Conservation (phyloP, 2,113 vertebrate species). For the Acanthochromis polyacanthus region DNA sequence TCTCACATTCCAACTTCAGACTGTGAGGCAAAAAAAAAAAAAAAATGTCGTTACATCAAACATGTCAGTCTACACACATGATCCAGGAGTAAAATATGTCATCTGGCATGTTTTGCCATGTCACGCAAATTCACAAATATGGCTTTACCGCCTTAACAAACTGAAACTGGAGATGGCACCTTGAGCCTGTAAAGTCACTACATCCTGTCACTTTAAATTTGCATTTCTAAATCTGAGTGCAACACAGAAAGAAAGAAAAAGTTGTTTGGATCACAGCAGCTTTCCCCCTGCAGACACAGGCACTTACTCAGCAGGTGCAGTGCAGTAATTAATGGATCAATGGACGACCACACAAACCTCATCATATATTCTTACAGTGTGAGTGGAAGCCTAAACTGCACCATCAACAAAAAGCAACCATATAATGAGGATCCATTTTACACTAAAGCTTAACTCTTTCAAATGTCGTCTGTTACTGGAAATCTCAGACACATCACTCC, state of each 20-base stretch:
- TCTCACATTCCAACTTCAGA: slow-evolving; percentile 97
- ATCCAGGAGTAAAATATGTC: background rate
- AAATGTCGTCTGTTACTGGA: slow-evolving; percentile 31
- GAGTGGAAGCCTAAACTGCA: slow-evolving; percentile 72
- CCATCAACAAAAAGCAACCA: slow-evolving; percentile 67
- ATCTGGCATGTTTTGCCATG: too few species aligned
- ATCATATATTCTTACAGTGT: slow-evolving; percentile 73
- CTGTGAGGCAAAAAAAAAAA: slow-evolving; percentile 75
- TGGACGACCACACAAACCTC: slow-evolving; percentile 73
- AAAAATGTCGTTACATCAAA: slow-evolving; percentile 21
- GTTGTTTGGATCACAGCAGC: slow-evolving; percentile 24
- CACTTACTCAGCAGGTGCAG: slow-evolving; percentile 77
- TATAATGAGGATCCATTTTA: slow-evolving; percentile 73
- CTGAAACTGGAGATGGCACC: background rate
- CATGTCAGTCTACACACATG: background rate
- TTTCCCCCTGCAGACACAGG: slow-evolving; percentile 61
- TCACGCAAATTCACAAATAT: background rate
- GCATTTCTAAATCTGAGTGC: slow-evolving; percentile 45
- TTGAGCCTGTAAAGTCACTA: background rate
- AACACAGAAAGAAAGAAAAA: slow-evolving; percentile 11
- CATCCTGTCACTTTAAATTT: slow-evolving; percentile 59
- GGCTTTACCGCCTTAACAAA: background rate
- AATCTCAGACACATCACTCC: slow-evolving; percentile 18
- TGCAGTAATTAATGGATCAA: slow-evolving; percentile 81
- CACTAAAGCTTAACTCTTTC: slow-evolving; percentile 58